phyloP scores from a whole-genome alignment of 2,888 invertebrate species.

The Encarsia formosa region DNA sequence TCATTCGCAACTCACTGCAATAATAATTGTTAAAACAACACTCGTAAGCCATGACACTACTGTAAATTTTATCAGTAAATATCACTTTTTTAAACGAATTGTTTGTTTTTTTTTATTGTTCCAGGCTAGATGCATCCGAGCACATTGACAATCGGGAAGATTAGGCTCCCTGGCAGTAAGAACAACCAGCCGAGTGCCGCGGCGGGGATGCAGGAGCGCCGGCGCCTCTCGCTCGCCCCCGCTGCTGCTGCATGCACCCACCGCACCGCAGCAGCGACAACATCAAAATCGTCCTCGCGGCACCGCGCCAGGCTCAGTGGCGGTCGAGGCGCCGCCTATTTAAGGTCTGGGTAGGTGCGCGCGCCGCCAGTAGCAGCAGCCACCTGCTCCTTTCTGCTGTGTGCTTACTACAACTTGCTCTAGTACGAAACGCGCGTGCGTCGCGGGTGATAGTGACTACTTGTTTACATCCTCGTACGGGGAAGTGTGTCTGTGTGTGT shows the following conservation, averaged over 20 bases:
- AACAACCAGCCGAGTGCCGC: not conserved
- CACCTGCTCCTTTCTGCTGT: not conserved
- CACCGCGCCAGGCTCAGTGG: constrained; percentile 2
- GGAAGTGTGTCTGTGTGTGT: not conserved
- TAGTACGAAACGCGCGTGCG: too few relatives aligned
- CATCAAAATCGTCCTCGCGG: not conserved
- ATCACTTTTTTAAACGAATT: too few relatives aligned
- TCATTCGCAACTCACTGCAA: too few relatives aligned
- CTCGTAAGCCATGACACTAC: too few relatives aligned
- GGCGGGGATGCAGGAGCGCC: not conserved
- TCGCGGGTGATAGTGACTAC: constrained; percentile 35
- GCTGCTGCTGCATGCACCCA: not conserved
- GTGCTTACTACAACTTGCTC: not conserved
- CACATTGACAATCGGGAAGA: too few relatives aligned
- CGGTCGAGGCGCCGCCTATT: constrained; percentile 24
- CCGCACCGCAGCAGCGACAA: not conserved
- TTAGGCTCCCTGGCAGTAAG: not conserved
- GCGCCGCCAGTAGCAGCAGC: constrained; percentile 8
- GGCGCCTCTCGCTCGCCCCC: not conserved
- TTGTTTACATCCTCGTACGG: constrained; percentile 30
- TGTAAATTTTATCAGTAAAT: too few relatives aligned
- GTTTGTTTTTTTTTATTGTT: too few relatives aligned
- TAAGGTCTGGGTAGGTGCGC: constrained; percentile 11
- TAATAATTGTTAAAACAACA: too few relatives aligned
- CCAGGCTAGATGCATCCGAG: too few relatives aligned